Evolutionary conservation across 2,797 vertebrate genomes (phyloP).

Genomic region (Anomalospiza imberbis): DNA sequence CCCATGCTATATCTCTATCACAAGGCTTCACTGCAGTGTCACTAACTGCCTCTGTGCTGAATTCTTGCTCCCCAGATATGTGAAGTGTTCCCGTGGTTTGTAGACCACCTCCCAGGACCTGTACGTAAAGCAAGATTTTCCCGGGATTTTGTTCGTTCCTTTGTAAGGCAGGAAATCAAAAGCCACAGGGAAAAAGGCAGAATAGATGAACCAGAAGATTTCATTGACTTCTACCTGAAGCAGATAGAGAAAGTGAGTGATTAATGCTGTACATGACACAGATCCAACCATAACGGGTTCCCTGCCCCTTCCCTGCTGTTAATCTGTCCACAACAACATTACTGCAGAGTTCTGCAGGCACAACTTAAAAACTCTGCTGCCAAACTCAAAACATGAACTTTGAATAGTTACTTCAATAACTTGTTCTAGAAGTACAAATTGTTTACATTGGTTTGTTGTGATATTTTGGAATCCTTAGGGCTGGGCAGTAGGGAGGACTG

Average conservation of each 20-base stretch:
- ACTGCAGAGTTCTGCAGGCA: background rate
- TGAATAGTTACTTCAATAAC: background rate
- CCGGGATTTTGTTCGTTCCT: background rate
- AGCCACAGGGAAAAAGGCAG: background rate
- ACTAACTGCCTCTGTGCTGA: background rate
- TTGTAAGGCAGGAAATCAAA: conserved; percentile 16
- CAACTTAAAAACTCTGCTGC: background rate
- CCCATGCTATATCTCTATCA: background rate
- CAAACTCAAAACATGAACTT: background rate
- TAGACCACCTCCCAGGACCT: background rate
- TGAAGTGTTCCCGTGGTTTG: background rate
- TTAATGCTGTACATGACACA: background rate
- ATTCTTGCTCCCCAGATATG: background rate
- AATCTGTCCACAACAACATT: background rate
- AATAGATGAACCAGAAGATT: conserved; percentile 4
- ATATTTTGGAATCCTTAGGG: background rate
- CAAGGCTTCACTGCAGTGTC: background rate
- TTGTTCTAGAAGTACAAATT: background rate
- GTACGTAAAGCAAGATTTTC: fast-evolving
- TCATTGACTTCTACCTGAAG: conserved; percentile 48
- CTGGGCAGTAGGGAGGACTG: background rate
- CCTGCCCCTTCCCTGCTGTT: background rate
- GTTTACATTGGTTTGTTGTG: background rate
- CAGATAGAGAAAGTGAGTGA: conserved; percentile 41
- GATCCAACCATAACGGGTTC: fast-evolving